Evolutionary conservation across 2,113 vertebrate genomes (phyloP).

Genomic region (Aythya baeri): DNA sequence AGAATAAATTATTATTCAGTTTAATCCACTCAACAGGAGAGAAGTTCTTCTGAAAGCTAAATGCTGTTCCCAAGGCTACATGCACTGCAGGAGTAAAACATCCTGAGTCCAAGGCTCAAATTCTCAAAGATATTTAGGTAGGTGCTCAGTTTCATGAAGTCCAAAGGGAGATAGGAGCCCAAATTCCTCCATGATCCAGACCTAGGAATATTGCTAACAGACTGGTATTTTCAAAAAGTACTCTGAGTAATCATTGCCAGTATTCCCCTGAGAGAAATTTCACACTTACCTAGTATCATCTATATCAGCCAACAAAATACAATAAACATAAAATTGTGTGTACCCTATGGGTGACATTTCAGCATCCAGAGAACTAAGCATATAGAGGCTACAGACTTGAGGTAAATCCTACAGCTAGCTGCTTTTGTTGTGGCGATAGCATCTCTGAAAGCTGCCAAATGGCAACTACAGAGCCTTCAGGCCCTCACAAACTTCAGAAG

Average conservation of each 20-base stretch:
- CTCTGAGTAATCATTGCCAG: background rate
- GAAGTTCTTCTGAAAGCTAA: background rate
- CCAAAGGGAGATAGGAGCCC: background rate
- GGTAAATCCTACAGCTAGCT: background rate
- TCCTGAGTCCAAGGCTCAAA: background rate
- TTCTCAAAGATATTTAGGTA: background rate
- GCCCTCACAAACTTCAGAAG: background rate
- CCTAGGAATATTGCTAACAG: background rate
- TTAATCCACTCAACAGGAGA: conserved; percentile 1
- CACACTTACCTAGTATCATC: background rate
- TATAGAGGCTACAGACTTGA: background rate
- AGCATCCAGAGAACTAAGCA: background rate
- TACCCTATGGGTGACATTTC: background rate
- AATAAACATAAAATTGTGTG: background rate
- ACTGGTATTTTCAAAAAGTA: background rate
- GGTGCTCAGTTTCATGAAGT: background rate
- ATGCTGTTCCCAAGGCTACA: background rate
- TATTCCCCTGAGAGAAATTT: background rate
- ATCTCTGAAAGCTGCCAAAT: background rate
- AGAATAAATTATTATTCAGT: background rate
- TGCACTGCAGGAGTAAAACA: background rate
- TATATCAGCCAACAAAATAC: background rate
- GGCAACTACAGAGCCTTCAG: background rate
- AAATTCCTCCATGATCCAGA: background rate
- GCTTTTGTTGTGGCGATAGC: background rate